Evolutionary conservation across 2,113 vertebrate genomes (phyloP), one percentile per base, ranked within the genome.

Genomic region (Porphyrio hochstetteri): DNA sequence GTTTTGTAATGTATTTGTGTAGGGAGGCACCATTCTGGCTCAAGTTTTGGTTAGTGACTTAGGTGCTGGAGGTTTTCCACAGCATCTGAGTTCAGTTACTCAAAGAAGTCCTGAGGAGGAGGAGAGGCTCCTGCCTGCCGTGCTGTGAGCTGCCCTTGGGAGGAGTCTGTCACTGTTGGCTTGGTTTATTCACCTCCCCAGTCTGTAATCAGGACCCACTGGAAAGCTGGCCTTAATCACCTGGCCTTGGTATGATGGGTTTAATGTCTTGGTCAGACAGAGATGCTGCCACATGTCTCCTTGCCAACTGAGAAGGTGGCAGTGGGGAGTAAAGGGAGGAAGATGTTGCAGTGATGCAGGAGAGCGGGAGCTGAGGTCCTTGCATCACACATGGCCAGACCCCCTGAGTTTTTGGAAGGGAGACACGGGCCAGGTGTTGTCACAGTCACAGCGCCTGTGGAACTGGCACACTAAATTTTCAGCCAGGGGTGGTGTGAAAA

Each of bases 331-430:
- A 31, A 80, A 33, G 6, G 38, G 35, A 72, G 35, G 38, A 63
- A 36, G 35, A 44, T 16, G 23, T 15, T 46, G 16, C 0, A 1
- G n/a, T 78, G 70, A 36, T 48, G 61, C 23, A 29, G 75, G 36
- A 14, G 65, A 25, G 11, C 5, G 29, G 28, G 50, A 82, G 24
- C 44, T 35, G 20, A 76, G 69, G 20, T 64, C 38, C 29, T 29
- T 38, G 55, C 11, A 35, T n/a, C 0, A 0, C 9, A 18, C 5
- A 1, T 7, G 42, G 31, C 60, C 27, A 16, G n/a, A 19, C 5
- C n/a, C 16, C 11, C 44, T 9, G 64, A 14, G 29, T 25, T 81
- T 71, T 28, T 18, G 40, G 27, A 17, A 64, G 7, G 24, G 7
- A 29, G 44, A 11, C 48, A 78, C 36, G 69, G 78, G 31, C 31